These are phyloP conservation scores for Mongoloraphidia duomilia DNA, from an alignment of 2,888 invertebrate species.

Conservation along the genomic window DNA sequence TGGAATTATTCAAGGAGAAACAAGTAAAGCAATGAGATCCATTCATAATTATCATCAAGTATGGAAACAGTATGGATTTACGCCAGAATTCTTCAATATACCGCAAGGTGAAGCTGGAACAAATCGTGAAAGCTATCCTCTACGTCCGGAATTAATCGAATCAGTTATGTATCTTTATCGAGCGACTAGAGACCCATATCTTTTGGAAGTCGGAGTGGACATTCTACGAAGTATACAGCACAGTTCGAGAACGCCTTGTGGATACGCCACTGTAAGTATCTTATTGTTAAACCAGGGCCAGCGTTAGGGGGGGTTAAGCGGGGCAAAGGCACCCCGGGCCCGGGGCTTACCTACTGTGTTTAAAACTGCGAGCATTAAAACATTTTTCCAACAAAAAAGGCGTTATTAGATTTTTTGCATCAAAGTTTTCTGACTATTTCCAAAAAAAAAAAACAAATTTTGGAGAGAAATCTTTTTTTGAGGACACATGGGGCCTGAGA, in stretches of 20 bases:
- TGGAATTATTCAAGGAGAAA: constrained; percentile 51
- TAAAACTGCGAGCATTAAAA: too few relatives aligned
- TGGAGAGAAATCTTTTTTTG: too few relatives aligned
- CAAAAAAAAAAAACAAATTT: too few relatives aligned
- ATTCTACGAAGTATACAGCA: constrained; percentile 87
- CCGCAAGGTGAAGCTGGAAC: constrained; percentile 71
- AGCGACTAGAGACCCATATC: constrained; percentile 83
- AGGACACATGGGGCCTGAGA: too few relatives aligned
- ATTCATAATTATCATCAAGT: constrained; percentile 93
- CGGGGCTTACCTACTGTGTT: too few relatives aligned
- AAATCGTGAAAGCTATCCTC: constrained; percentile 81
- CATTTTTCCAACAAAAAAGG: too few relatives aligned
- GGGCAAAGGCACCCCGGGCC: too few relatives aligned
- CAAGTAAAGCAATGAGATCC: constrained; percentile 80
- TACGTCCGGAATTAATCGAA: constrained; percentile 92
- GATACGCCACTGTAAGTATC: constrained; percentile 81
- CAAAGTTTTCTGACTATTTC: too few relatives aligned
- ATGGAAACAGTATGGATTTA: constrained; percentile 94
- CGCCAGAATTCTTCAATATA: constrained; percentile 96
- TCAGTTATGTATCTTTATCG: constrained; percentile 93
- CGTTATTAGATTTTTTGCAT: too few relatives aligned
- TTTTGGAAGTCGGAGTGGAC: constrained; percentile 87
- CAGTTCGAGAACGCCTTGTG: constrained; percentile 85
- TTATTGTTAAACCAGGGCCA: background rate
- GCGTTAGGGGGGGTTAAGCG: too few relatives aligned